phyloP scores from a whole-genome alignment of 2,888 invertebrate genomes.

The Polymixis lichenea region DNA sequence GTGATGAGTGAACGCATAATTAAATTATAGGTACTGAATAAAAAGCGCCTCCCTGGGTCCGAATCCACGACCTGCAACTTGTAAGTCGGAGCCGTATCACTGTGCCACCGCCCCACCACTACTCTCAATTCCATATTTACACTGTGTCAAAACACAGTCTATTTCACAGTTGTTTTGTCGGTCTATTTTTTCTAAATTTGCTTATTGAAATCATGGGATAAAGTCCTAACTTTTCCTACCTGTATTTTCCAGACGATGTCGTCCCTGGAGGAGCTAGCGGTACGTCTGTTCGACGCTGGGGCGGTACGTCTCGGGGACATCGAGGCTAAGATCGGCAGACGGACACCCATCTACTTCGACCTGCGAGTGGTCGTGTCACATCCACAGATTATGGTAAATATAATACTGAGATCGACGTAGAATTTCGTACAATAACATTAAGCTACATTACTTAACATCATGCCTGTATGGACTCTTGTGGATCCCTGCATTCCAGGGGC shows the following conservation, averaged over 20 bases:
- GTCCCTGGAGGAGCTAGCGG: slow-evolving; percentile 91
- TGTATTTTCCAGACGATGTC: slow-evolving; percentile 69
- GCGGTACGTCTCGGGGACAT: slow-evolving; percentile 98
- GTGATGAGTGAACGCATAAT: too few relatives aligned
- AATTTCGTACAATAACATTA: neutral
- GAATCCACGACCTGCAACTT: too few relatives aligned
- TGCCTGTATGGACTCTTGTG: too few relatives aligned
- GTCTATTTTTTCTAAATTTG: neutral
- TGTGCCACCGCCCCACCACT: too few relatives aligned
- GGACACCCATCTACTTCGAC: slow-evolving; percentile 98
- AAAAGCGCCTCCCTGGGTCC: too few relatives aligned
- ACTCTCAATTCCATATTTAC: too few relatives aligned
- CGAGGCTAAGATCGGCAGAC: slow-evolving; percentile 96
- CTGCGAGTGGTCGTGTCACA: slow-evolving; percentile 97
- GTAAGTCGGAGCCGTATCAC: too few relatives aligned
- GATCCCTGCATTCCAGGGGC: too few relatives aligned
- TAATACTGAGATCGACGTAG: neutral
- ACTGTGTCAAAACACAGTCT: too few relatives aligned
- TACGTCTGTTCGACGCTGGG: slow-evolving; percentile 93
- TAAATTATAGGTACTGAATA: too few relatives aligned
- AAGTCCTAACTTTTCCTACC: too few relatives aligned
- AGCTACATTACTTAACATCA: neutral
- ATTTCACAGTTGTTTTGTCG: too few relatives aligned
- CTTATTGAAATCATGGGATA: neutral
- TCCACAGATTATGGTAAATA: slow-evolving; percentile 94